Evolutionary conservation across 2,113 vertebrate genomes (phyloP), one percentile per base, ranked within the genome.

Genomic region (Grammomys surdaster): DNA sequence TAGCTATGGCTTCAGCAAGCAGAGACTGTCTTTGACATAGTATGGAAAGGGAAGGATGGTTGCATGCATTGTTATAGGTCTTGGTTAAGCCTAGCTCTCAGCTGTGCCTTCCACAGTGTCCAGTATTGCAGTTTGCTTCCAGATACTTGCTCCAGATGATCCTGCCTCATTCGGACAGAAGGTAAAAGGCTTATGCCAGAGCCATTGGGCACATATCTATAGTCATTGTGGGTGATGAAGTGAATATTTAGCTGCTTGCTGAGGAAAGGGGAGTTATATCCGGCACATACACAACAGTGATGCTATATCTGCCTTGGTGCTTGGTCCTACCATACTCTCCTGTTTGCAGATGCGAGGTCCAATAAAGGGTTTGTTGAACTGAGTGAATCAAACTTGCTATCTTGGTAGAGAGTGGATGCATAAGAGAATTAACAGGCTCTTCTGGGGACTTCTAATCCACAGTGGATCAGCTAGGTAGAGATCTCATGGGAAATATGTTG

Each of bases 171-270:
- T 86, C 72, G 73, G 77, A 84, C 13, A 86, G 20, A 40, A 96
- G 88, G 69, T 77, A 26, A 91, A 89, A 91, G 69, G 11, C 51
- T 97, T 94, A 89, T 91, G 77, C 40, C 40, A 65, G 94, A 85
- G 89, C 16, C 56, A 56, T 36, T 46, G 82, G 77, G 60, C 56
- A 89, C 89, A 65, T 8, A 73, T 51, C 40, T 82, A 31, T 46
- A 93, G n/a, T 93, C 65, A 94, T 17, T 81, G 40, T 60, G 89
- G 12, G 46, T 67, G 8, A 31, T 63, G 73, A 90, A 93, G 69
- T 77, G 67, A 93, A 33, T 82, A 72, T 65, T 90, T 81, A 48
- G 43, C n/a, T 84, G 31, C 80, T 88, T 67, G 36, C 91, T 40
- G 54, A 90, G 76, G 81, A 58, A 85, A 93, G 67, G n/a, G 22